Percentiles rank a stretch among this genome's conserved stretches.
These are phyloP conservation scores for Callyntrura sp. DNA, from an alignment of 2,888 invertebrate species.

Conservation along the genomic window DNA sequence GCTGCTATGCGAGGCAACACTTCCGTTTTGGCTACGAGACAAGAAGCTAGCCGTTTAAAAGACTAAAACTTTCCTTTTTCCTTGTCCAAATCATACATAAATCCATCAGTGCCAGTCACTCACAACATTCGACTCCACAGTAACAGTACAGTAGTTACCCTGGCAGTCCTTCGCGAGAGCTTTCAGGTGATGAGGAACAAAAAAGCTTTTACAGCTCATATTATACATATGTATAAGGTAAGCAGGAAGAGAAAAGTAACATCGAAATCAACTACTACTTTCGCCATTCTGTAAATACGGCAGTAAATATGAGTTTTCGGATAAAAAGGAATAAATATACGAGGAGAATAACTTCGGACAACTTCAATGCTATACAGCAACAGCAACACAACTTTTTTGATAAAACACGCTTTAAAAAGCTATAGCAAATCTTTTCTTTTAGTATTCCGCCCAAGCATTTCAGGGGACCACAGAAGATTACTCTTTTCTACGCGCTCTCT, in stretches of 20 bases:
- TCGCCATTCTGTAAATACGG: slow-evolving; percentile 27
- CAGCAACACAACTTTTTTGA: slow-evolving; percentile 16
- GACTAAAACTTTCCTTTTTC: slow-evolving; percentile 50
- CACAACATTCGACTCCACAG: no score
- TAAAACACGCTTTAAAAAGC: slow-evolving; percentile 1
- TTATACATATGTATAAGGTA: no score
- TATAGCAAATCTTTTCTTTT: slow-evolving; percentile 48
- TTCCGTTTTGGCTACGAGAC: slow-evolving; percentile 70
- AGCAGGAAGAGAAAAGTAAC: no score
- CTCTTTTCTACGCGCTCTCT: not conserved
- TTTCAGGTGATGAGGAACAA: not conserved
- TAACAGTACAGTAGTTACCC: not conserved
- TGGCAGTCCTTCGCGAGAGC: no score
- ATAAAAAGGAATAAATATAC: slow-evolving; percentile 58
- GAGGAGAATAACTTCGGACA: slow-evolving; percentile 44
- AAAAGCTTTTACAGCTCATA: no score
- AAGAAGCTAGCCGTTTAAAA: slow-evolving; percentile 57
- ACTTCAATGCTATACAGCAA: slow-evolving; percentile 18
- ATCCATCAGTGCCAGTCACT: not conserved
- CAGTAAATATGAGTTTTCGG: slow-evolving; percentile 49
- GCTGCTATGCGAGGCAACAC: slow-evolving; percentile 58
- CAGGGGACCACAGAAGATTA: not conserved
- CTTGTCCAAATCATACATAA: slow-evolving; percentile 30
- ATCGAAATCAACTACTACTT: no score
- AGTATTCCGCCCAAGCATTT: slow-evolving; percentile 37